Evolutionary conservation across 2,113 vertebrate genomes (phyloP), one percentile per base, ranked within the genome.

Genomic region (Trogon melanurus): DNA sequence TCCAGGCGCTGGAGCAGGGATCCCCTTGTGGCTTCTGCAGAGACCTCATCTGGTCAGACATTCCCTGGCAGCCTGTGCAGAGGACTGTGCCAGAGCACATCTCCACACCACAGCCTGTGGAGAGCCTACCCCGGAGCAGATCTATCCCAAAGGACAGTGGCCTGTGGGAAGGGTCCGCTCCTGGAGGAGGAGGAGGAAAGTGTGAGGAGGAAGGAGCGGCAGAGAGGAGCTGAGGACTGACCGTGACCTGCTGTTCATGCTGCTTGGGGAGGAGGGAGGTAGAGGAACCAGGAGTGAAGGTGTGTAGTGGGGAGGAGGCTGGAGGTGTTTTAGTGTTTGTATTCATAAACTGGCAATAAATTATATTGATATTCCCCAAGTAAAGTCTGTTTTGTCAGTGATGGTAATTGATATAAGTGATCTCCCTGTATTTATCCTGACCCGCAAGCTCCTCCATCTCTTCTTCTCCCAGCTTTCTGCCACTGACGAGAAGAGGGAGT

Each of bases 31-130:
- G 23, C 11, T 10, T 5, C 4, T 29, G 3, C 27, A 29, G 48
- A 3, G 23, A 45, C 10, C 3, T 1, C 0, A 5, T 4, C 7
- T 15, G 13, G 9, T 2, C 7, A 41, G 12, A 6, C 32, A 4
- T 23, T 78, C 17, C 17, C 6, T 32, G 50, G 32, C 29, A 92
- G 25, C 10, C 20, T 44, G 13, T n/a, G 22, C 13, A 18, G 11
- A 70, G 18, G 9, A 58, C 19, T 2, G 4, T 6, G 17, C 12
- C 19, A 47, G 34, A 75, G 27, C 4, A 65, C 30, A n/a, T 56
- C 5, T 1, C 22, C 30, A 7, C 12, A 1, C 0, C 62, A 53
- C n/a, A 74, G 25, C 22, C 47, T 1, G 0, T 47, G 32, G 67
- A 20, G 58, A 56, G 22, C 3, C n/a, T 4, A 3, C 5, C 3